A percentile compares a stretch with the other conserved stretches of the same genome.
Evolutionary conservation across 2,113 vertebrate genomes (phyloP).

Genomic region (Madoqua kirkii): DNA sequence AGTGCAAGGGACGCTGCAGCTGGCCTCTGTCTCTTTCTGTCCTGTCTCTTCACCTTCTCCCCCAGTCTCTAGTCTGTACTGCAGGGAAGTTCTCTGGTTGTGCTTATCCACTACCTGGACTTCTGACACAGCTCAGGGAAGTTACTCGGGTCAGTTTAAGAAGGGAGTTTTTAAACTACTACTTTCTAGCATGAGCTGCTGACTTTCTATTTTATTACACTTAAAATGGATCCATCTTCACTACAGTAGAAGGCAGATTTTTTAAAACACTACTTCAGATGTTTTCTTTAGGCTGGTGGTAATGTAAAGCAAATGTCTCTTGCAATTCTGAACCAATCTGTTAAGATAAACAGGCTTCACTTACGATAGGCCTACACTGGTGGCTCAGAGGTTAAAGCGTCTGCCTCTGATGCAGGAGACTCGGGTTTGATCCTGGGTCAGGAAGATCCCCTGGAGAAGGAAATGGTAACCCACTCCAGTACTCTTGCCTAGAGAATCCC

Average conservation of each 20-base stretch:
- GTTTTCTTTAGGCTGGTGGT: slow-evolving; percentile 72
- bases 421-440: too few relatives aligned
- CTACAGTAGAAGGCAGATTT: slow-evolving; percentile 52
- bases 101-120: background rate
- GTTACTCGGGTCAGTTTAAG: background rate
- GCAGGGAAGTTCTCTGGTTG: background rate
- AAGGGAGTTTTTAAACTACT: slow-evolving; percentile 14
- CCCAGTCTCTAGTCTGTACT: background rate
- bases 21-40: slow-evolving; percentile 21
- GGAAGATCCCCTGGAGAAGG: too few relatives aligned
- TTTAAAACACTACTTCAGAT: slow-evolving; percentile 69
- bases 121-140: background rate
- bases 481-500: too few relatives aligned
- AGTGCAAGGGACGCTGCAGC: slow-evolving; percentile 7
- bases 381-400: too few relatives aligned
- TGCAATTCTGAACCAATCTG: slow-evolving; percentile 70
- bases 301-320: slow-evolving; percentile 76
- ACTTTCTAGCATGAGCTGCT: background rate
- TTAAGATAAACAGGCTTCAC: slow-evolving; percentile 79
- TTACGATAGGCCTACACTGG: slow-evolving; percentile 71
- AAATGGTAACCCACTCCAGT: too few relatives aligned
- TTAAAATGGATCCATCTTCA: slow-evolving; percentile 47
- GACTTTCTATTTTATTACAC: slow-evolving; percentile 52
- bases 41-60: slow-evolving; percentile 16
- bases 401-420: too few relatives aligned